Evolutionary conservation across 2,888 invertebrate genomes (phyloP).

Genomic region (Diaperis boleti): DNA sequence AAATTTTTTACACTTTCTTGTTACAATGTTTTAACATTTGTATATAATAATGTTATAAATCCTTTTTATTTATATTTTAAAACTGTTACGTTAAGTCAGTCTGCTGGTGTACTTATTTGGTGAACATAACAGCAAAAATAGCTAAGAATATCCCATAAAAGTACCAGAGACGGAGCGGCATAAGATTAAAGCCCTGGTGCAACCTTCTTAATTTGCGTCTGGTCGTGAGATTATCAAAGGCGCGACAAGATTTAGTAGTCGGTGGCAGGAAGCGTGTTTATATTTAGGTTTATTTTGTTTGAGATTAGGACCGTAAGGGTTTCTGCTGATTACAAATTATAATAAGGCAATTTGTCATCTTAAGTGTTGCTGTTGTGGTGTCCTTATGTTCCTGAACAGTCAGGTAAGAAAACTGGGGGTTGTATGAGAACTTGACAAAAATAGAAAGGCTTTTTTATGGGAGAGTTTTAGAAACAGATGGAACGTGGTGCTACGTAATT

Average conservation of each 20-base stretch:
- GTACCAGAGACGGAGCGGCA: conserved; percentile 42
- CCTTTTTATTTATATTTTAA: too few relatives aligned
- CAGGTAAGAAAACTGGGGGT: conserved; percentile 31
- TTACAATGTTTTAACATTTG: too few relatives aligned
- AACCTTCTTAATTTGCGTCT: conserved; percentile 57
- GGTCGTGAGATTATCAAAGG: conserved; percentile 55
- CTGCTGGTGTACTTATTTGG: too few relatives aligned
- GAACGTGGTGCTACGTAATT: conserved; percentile 26
- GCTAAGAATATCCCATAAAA: neutral
- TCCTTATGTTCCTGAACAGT: conserved; percentile 43
- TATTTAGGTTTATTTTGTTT: conserved; percentile 55
- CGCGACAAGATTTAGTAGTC: conserved; percentile 55
- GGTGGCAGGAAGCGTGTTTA: conserved; percentile 59
- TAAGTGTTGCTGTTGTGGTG: conserved; percentile 55
- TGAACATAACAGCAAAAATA: too few relatives aligned
- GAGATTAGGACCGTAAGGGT: conserved; percentile 51
- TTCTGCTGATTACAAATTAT: conserved; percentile 62
- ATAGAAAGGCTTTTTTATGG: conserved; percentile 29
- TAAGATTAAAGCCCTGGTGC: conserved; percentile 45
- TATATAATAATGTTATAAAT: too few relatives aligned
- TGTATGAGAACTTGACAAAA: conserved; percentile 41
- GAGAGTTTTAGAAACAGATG: conserved; percentile 24
- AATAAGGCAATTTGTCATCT: conserved; percentile 65
- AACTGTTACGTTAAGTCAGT: too few relatives aligned
- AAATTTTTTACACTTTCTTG: too few relatives aligned